Evolutionary conservation across 2,888 invertebrate species (phyloP).

Genomic region (Galerucella pusilla): DNA sequence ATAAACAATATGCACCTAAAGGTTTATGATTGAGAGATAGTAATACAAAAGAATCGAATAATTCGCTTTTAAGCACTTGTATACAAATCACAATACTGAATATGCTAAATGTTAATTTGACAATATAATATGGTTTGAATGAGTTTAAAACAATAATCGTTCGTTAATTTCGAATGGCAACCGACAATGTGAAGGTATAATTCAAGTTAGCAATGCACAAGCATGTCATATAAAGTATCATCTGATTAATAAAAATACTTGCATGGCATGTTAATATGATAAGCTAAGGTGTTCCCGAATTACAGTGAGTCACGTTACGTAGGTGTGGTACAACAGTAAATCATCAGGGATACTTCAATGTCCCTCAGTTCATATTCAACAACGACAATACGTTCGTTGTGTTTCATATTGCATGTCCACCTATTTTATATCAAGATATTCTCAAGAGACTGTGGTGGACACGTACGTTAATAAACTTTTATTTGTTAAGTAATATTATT

Average conservation of each 20-base stretch:
- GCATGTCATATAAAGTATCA: slow-evolving; percentile 29
- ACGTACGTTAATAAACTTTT: slow-evolving; percentile 21
- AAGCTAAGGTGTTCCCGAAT: slow-evolving; percentile 44
- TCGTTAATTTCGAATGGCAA: background rate
- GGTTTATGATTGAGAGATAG: background rate
- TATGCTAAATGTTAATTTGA: background rate
- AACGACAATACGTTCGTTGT: slow-evolving; percentile 26
- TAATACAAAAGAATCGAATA: background rate
- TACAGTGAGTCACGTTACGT: slow-evolving; percentile 52
- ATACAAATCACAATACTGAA: background rate
- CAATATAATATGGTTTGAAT: background rate
- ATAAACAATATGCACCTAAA: background rate
- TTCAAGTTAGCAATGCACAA: slow-evolving; percentile 17
- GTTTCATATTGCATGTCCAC: slow-evolving; percentile 39
- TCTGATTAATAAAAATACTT: slow-evolving; percentile 33
- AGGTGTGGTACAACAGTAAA: slow-evolving; percentile 50
- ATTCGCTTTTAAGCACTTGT: background rate
- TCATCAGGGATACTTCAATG: slow-evolving; percentile 45
- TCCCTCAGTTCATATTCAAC: slow-evolving; percentile 32
- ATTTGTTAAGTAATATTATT: slow-evolving; percentile 21
- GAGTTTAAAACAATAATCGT: background rate
- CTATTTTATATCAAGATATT: slow-evolving; percentile 38
- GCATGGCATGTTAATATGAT: slow-evolving; percentile 39
- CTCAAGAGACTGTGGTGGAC: slow-evolving; percentile 26
- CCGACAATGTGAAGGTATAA: background rate